Conservation (phyloP, 2,113 vertebrate genomes). For the Cranoglanis bouderius region DNA sequence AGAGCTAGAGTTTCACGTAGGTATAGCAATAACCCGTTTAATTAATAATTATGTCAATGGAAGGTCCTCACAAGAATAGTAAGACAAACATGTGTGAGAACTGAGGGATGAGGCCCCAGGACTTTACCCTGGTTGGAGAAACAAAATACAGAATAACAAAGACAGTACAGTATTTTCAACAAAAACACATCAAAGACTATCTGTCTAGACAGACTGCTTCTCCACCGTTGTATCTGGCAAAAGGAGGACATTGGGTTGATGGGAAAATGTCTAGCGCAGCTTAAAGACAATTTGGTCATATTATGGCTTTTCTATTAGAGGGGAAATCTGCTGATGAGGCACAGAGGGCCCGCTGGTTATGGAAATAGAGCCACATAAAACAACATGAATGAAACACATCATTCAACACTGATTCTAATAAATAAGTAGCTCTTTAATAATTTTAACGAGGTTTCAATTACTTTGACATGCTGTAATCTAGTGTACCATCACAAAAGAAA, state of each 20-base stretch:
- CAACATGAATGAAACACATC: constrained; percentile 25
- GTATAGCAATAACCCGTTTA: no score
- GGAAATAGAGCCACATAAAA: constrained; percentile 65
- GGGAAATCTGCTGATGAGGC: constrained; percentile 64
- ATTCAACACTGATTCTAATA: constrained; percentile 33
- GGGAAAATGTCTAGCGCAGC: constrained; percentile 28
- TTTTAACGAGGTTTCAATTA: constrained; percentile 19
- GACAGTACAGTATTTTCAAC: constrained; percentile 5
- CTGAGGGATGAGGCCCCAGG: neutral
- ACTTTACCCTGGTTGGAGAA: neutral
- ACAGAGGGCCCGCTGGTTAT: constrained; percentile 53
- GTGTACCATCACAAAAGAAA: neutral
- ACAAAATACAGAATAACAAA: constrained; percentile 3
- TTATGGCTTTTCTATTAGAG: constrained; percentile 57
- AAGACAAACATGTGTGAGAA: neutral
- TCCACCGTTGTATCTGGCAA: constrained; percentile 21
- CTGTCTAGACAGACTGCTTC: constrained; percentile 28
- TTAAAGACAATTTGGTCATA: constrained; percentile 51
- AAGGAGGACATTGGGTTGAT: constrained; percentile 31
- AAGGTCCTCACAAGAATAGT: no score
- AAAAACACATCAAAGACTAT: constrained; percentile 15
- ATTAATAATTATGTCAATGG: neutral
- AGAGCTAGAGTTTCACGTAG: neutral
- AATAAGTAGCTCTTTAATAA: constrained; percentile 21
- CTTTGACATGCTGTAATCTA: constrained; percentile 6